A percentile compares a stretch with the other conserved stretches of the same genome.
phyloP scores from a whole-genome alignment of 2,113 vertebrate genomes.

The Sakesphorus luctuosus region DNA sequence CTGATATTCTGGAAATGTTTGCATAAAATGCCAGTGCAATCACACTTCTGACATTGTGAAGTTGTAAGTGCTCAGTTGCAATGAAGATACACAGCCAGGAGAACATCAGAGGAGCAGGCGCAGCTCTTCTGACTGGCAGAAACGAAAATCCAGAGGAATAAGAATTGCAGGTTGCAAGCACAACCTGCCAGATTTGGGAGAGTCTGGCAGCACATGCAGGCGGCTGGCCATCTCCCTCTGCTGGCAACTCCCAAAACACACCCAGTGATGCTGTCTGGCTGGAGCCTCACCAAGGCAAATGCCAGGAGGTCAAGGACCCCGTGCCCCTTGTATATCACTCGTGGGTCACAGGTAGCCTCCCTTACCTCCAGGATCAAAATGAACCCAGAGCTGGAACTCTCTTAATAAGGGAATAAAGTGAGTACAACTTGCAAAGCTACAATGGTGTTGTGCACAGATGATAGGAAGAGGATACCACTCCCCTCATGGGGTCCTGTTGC shows the following conservation, averaged over 20 bases:
- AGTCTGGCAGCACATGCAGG: not conserved
- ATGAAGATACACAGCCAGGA: not conserved
- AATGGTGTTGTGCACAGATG: not conserved
- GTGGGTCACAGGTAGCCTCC: not conserved
- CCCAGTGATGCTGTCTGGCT: not conserved
- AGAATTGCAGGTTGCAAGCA: not conserved
- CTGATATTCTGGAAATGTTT: not conserved
- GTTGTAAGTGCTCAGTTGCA: not conserved
- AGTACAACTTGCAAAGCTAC: not conserved
- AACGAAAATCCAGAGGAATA: not conserved
- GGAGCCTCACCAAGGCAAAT: not conserved
- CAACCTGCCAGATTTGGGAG: not conserved
- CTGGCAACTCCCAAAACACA: not conserved
- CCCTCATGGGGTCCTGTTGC: not conserved
- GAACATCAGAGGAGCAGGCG: not conserved
- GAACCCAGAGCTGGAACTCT: not conserved
- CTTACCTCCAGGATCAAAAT: not conserved
- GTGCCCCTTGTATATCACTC: too few relatives aligned
- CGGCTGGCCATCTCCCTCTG: conserved; percentile 30
- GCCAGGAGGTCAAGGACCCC: not conserved
- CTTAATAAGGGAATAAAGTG: not conserved
- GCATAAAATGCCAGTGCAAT: not conserved
- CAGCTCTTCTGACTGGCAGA: not conserved
- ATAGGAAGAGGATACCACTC: not conserved
- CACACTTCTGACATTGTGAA: not conserved